phyloP scores from a whole-genome alignment of 1,140 invertebrate genomes.

The Cotesia chilonis region DNA sequence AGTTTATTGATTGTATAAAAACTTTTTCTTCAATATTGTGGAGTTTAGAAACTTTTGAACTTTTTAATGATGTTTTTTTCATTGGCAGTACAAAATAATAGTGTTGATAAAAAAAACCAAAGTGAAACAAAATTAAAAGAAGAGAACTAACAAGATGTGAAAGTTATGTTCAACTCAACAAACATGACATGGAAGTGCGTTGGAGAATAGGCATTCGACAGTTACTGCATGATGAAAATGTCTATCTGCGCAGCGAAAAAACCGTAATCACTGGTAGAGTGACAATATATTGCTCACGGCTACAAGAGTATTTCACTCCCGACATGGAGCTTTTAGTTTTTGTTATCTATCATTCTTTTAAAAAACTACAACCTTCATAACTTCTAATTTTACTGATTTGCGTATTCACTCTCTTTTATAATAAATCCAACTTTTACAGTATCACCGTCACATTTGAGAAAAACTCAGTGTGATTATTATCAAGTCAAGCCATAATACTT shows the following conservation, averaged over 20 bases:
- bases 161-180: background rate
- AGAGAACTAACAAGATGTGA: slow-evolving; percentile 10
- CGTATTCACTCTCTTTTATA: slow-evolving; percentile 18
- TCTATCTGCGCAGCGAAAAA: slow-evolving; percentile 26
- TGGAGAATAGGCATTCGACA: slow-evolving; percentile 13
- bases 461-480: too few relatives aligned
- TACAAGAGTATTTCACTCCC: slow-evolving; percentile 34
- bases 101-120: background rate
- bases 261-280: slow-evolving; percentile 52
- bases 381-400: slow-evolving; percentile 36
- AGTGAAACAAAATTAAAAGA: background rate
- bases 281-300: slow-evolving; percentile 50
- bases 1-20: too few relatives aligned
- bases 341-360: slow-evolving; percentile 17
- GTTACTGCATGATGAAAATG: slow-evolving; percentile 36
- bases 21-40: too few relatives aligned
- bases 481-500: too few relatives aligned
- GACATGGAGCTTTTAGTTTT: slow-evolving; percentile 32
- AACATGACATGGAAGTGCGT: background rate
- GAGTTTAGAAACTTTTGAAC: too few relatives aligned
- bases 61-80: background rate
- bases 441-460: too few relatives aligned
- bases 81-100: background rate
- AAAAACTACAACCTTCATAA: background rate
- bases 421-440: background rate